These are phyloP conservation scores for Thereva unica DNA, from an alignment of 2,888 invertebrate species.

Conservation along the genomic window DNA sequence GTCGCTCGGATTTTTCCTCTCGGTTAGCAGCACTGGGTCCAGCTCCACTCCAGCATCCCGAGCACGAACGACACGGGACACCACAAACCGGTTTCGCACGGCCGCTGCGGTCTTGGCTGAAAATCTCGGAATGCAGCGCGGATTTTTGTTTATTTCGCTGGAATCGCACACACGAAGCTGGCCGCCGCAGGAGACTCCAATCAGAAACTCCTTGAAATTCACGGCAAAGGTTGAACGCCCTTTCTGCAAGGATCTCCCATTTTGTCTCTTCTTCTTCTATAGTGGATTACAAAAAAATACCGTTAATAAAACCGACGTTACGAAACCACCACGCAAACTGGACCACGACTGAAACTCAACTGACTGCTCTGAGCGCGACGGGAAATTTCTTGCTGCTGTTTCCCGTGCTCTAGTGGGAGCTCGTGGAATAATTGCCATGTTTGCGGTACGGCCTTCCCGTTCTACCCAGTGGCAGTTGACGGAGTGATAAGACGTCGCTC, in stretches of 20 bases:
- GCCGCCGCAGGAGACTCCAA: not conserved
- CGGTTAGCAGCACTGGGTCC: not conserved
- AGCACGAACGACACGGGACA: not conserved
- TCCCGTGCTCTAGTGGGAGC: not conserved
- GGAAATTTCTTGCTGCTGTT: constrained; percentile 6
- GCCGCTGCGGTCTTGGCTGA: too few relatives aligned
- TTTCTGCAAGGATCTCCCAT: constrained; percentile 32
- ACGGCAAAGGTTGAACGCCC: constrained; percentile 34
- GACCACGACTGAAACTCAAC: constrained; percentile 24
- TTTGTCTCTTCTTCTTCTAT: not conserved
- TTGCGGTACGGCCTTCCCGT: constrained; percentile 7
- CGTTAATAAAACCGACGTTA: constrained; percentile 7
- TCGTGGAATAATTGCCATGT: too few relatives aligned
- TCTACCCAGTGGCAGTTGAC: not conserved
- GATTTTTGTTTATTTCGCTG: too few relatives aligned
- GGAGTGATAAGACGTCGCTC: too few relatives aligned
- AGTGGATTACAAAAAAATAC: constrained; percentile 15
- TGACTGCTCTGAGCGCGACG: constrained; percentile 16
- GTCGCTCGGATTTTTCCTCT: constrained; percentile 1
- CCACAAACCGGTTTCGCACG: too few relatives aligned
- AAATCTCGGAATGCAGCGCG: too few relatives aligned
- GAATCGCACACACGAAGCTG: too few relatives aligned
- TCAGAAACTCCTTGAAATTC: constrained; percentile 11
- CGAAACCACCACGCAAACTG: constrained; percentile 2
- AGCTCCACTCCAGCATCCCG: constrained; percentile 28